These are phyloP conservation scores for Gallinago nigripennis DNA, from an alignment of 2,797 vertebrate genomes.

Conservation along the genomic window DNA sequence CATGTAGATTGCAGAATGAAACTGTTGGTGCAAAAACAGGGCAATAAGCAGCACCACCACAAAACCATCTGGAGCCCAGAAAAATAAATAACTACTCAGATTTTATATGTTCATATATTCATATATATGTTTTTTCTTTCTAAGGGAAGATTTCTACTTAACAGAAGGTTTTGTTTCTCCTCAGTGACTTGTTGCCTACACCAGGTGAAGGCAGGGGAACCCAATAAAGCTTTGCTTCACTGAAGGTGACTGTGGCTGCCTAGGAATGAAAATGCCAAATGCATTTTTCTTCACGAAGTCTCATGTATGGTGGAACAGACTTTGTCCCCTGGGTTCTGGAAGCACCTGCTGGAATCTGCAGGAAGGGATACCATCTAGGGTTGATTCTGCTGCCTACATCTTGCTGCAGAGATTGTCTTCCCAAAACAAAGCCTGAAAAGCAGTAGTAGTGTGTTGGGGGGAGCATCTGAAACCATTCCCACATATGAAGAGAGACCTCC, in stretches of 20 bases:
- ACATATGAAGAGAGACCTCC: not conserved
- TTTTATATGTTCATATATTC: not conserved
- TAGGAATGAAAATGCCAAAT: not conserved
- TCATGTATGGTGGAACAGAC: not conserved
- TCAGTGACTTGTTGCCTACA: not conserved
- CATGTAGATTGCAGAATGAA: not conserved
- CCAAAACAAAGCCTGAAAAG: not conserved
- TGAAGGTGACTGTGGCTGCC: not conserved
- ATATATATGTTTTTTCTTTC: not conserved
- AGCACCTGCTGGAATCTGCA: not conserved
- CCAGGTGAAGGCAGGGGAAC: not conserved
- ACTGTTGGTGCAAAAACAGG: not conserved
- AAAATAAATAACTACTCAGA: not conserved
- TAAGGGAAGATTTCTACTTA: not conserved
- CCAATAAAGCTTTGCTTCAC: not conserved
- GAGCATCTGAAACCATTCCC: not conserved
- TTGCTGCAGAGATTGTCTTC: not conserved
- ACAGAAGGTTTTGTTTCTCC: not conserved
- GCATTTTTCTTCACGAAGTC: not conserved
- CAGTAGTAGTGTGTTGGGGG: not conserved
- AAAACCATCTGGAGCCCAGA: not conserved
- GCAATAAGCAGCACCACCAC: not conserved
- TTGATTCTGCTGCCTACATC: accelerated
- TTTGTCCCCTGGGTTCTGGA: not conserved
- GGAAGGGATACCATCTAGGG: not conserved